phyloP scores from a whole-genome alignment of 2,113 vertebrate genomes.

The Drymodes brunneopygia region DNA sequence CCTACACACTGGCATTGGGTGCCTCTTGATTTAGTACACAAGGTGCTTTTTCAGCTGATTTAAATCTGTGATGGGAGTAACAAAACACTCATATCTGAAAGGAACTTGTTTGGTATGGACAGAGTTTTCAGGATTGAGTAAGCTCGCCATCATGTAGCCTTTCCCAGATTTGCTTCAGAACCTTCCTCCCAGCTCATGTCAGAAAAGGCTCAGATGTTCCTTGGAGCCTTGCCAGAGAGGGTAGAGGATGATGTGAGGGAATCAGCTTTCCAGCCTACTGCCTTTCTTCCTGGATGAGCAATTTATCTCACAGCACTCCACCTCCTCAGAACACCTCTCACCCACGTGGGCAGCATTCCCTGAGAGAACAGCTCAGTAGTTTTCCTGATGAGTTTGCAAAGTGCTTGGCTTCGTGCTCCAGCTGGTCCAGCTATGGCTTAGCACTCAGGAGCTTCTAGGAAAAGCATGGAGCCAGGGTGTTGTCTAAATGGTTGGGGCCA shows the following conservation, averaged over 20 bases:
- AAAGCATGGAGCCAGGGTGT: rapidly evolving
- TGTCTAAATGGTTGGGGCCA: neutral
- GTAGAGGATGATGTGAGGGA: neutral
- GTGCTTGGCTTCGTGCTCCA: neutral
- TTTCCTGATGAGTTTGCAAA: neutral
- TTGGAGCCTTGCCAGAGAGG: neutral
- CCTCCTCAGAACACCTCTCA: neutral
- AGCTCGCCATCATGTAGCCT: neutral
- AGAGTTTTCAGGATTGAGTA: neutral
- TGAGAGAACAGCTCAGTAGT: neutral
- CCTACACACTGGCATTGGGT: neutral
- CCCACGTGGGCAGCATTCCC: neutral
- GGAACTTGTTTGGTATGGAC: neutral
- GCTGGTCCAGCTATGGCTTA: neutral
- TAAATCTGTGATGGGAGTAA: neutral
- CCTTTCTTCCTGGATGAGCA: neutral
- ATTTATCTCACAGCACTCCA: neutral
- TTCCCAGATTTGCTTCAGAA: neutral
- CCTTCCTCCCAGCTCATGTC: neutral
- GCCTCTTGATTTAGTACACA: neutral
- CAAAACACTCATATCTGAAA: neutral
- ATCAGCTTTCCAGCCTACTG: neutral
- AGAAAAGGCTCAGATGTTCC: neutral
- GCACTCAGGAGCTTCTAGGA: neutral
- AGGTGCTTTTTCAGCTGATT: neutral